Evolutionary conservation across 2,888 invertebrate species (phyloP), one percentile per base, ranked within the genome.

Genomic region (Amphimallon solstitiale): DNA sequence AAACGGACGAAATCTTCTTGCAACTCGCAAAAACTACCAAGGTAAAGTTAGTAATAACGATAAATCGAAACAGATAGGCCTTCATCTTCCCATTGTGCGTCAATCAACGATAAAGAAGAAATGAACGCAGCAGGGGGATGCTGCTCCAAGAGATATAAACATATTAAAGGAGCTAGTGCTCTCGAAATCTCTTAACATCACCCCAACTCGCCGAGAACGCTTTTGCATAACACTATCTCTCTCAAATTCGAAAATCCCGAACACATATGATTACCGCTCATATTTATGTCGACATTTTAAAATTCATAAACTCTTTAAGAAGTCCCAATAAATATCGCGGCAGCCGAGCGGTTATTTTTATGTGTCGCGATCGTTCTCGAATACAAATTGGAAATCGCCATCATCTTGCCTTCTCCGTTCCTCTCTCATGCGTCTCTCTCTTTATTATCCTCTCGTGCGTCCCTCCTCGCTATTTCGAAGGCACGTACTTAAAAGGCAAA

Each of bases 401-500:
- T 5, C 29, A 3, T 29, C n/a, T n/a, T n/a, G 5, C 5, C 29
- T 7, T 29, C 2, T 29, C 5, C 5, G 7, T 29, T 5, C 9
- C 29, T 29, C 29, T 29, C 2, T 29, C 29, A 5, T 5, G n/a
- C n/a, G n/a, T n/a, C n/a, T n/a, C n/a, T n/a, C n/a, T n/a, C n/a
- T n/a, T n/a, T n/a, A n/a, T n/a, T n/a, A n/a, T n/a, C n/a, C n/a
- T n/a, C n/a, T n/a, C n/a, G n/a, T n/a, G n/a, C n/a, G n/a, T 29
- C 9, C 29, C 9, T 29, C 35, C 43, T 21, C 35, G 35, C 29
- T 64, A 45, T 56, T 64, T 64, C 56, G 54, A 59, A 66, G 51
- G 61, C 37, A 34, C 66, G 66, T 66, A 61, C 66, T 66, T 61
- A 66, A 66, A 23, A 60, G 43, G 40, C 10, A 66, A 66, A 66